Evolutionary conservation across 2,888 invertebrate species (phyloP).

Genomic region (Isotomurus palustris): DNA sequence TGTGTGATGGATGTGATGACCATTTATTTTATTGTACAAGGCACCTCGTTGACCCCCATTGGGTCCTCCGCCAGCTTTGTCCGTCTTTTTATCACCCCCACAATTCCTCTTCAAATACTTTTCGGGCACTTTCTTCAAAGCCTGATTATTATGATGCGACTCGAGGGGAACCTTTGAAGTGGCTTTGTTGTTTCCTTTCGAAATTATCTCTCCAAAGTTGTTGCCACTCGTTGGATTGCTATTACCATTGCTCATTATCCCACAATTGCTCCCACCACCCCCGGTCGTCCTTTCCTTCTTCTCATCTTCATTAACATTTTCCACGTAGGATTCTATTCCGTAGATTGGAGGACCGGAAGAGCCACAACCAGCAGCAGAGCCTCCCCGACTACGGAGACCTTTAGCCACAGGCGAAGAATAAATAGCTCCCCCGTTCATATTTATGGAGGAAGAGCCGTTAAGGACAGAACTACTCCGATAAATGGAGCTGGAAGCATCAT

Average conservation of each 20-base stretch:
- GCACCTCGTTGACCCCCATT: slow-evolving; percentile 17
- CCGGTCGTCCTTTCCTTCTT: not conserved
- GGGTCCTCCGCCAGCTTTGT: slow-evolving; percentile 6
- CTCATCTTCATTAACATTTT: not conserved
- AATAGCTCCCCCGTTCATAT: slow-evolving; percentile 16
- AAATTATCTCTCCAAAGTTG: slow-evolving; percentile 2
- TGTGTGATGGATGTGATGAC: slow-evolving; percentile 44
- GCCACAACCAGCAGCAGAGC: not conserved
- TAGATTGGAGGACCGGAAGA: too few relatives aligned
- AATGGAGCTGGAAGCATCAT: slow-evolving; percentile 36
- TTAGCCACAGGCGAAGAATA: slow-evolving; percentile 9
- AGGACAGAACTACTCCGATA: slow-evolving; percentile 28
- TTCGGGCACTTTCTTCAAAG: not conserved
- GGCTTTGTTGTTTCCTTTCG: slow-evolving; percentile 6
- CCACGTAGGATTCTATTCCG: not conserved
- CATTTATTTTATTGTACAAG: slow-evolving; percentile 41
- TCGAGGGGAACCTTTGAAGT: too few relatives aligned
- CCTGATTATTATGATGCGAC: slow-evolving; percentile 12
- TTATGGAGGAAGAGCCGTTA: slow-evolving; percentile 26
- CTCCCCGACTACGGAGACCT: slow-evolving; percentile 2
- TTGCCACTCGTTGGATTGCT: slow-evolving; percentile 1
- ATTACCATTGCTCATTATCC: not conserved
- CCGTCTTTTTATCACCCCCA: not conserved
- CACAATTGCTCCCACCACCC: too few relatives aligned
- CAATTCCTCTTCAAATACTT: not conserved